These are phyloP conservation scores for Brienomyrus longianalis DNA, from an alignment of 2,113 vertebrate genomes.

Conservation along the genomic window DNA sequence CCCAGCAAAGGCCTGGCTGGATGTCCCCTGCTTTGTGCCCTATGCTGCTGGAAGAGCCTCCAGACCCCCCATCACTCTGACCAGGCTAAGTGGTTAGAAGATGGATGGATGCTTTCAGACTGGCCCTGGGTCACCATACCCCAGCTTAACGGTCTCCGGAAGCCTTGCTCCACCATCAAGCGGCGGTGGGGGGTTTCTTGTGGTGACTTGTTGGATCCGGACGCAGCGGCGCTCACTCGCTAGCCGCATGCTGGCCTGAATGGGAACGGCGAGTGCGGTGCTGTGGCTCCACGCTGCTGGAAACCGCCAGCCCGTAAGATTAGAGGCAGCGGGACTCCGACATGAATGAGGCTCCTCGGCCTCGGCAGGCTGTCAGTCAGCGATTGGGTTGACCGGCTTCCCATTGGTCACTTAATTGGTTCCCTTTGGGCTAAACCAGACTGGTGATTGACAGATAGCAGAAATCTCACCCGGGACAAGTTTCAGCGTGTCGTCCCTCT, in stretches of 20 bases:
- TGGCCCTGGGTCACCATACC: background rate
- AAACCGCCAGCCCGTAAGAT: background rate
- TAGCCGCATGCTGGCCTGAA: background rate
- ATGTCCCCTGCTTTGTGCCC: background rate
- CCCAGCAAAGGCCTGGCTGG: background rate
- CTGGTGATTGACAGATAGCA: background rate
- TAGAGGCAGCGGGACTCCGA: background rate
- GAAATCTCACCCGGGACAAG: background rate
- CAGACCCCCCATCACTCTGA: background rate
- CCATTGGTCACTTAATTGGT: conserved; percentile 9
- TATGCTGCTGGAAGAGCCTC: background rate
- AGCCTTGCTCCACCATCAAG: background rate
- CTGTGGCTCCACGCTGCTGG: background rate
- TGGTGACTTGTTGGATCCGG: background rate
- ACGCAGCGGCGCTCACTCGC: background rate
- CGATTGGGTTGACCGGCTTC: background rate
- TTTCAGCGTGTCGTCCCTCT: background rate
- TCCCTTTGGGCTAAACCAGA: background rate
- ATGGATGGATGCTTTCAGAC: background rate
- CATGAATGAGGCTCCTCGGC: background rate
- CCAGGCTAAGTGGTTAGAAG: background rate
- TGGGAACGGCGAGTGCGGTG: background rate
- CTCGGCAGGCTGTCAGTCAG: background rate
- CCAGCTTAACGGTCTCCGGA: background rate
- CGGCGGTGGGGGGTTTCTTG: background rate